Base-by-base conservation (phyloP, 1,140 invertebrate species). In the Teleogryllus occipitalis region DNA sequence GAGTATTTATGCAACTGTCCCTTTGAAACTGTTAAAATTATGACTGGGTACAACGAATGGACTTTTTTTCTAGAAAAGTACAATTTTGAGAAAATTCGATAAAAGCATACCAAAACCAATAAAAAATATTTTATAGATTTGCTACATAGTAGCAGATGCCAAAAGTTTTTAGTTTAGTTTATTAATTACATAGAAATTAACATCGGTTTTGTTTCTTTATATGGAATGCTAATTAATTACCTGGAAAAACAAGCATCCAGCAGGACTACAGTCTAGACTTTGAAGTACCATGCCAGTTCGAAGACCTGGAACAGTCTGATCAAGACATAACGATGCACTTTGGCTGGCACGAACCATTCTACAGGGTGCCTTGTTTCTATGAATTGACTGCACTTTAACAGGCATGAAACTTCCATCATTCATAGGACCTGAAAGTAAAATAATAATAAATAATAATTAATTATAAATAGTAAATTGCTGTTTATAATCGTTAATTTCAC, bases 351-450 rank as follows among this genome's bases (percentile, higher is more conserved):
- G 89, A 7, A 97, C 96, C 21, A 93, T 86, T 78, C 95, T 89
- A 84, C 95, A 97, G 0, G 96, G 94, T 0, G 96, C 93, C 82
- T 97, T 93, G 86, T 98, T 97, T 10, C 97, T 87, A 86, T 98
- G 96, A 65, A 98, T 91, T 47, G 95, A 96, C 74, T 92, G 91
- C 7, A 98, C 93, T 75, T 87, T 90, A 0, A 95, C 94, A 7
- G 90, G 88, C 75, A 90, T 88, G 86, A 98, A 98, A 76, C 90
- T 89, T 8, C 97, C 97, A 85, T 93, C 90, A 75, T 94, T 92
- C 81, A 94, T 86, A 3, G 96, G 96, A n/a, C 97, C 96, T 83
- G 83, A 78, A 78, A 81, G 81, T 10, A 8, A 47, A 65, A 54
- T 54, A 54, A 54, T 54, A 54, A 54, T 54, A 54, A 15, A 54